Conservation (phyloP, 2,888 invertebrate species). For the Spodoptera littoralis region DNA sequence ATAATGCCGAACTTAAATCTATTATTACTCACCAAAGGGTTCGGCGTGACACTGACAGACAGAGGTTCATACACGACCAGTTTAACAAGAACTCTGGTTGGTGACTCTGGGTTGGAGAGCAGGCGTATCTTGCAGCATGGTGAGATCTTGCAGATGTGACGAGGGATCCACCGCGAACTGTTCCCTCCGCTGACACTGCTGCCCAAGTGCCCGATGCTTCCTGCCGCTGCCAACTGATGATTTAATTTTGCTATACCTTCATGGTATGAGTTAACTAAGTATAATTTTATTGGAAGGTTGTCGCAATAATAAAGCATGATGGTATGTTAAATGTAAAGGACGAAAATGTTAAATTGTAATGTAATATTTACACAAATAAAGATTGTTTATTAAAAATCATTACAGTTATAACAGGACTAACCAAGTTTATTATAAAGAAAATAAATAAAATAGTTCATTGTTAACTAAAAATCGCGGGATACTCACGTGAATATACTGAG, state of each 20-base stretch:
- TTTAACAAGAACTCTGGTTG: slow-evolving; percentile 90
- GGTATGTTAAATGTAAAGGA: too few relatives aligned
- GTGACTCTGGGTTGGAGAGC: slow-evolving; percentile 91
- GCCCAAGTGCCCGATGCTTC: slow-evolving; percentile 79
- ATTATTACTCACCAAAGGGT: slow-evolving; percentile 87
- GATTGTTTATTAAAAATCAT: too few relatives aligned
- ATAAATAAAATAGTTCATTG: too few relatives aligned
- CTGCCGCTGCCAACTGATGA: slow-evolving; percentile 84
- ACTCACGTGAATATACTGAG: too few relatives aligned
- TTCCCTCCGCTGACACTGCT: slow-evolving; percentile 73
- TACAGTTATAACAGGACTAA: too few relatives aligned
- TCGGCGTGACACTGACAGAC: slow-evolving; percentile 90
- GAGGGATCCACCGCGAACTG: slow-evolving; percentile 76
- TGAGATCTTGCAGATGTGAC: slow-evolving; percentile 89
- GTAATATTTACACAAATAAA: too few relatives aligned
- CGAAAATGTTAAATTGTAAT: too few relatives aligned
- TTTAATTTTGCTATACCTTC: slow-evolving; percentile 26
- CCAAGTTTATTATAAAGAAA: too few relatives aligned
- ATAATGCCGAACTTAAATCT: too few relatives aligned
- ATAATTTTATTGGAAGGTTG: background rate
- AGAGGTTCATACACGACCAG: slow-evolving; percentile 91
- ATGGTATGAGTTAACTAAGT: slow-evolving; percentile 1
- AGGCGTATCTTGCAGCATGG: slow-evolving; percentile 92
- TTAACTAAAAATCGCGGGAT: too few relatives aligned
- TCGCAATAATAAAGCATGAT: background rate